Percentiles rank a stretch among this genome's conserved stretches.
These are phyloP conservation scores for Phallusia fumigata DNA, from an alignment of 23 tunicate species.

Conservation along the genomic window DNA sequence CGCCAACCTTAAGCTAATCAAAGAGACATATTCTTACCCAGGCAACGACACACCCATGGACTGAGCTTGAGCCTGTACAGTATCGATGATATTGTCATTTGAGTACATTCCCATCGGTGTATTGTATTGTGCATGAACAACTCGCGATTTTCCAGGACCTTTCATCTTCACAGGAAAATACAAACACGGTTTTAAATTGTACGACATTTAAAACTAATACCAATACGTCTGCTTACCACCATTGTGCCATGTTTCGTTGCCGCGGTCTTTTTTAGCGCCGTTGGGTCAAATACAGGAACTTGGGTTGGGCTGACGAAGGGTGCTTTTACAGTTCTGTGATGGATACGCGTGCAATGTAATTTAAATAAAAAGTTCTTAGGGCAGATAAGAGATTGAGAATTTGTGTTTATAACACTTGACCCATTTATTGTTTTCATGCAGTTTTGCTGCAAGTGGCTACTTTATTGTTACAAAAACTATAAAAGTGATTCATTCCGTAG, in stretches of 20 bases:
- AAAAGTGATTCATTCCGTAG: too few species aligned
- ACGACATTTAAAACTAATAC: neutral
- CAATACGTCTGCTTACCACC: constrained; percentile 56
- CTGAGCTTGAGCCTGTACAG: constrained; percentile 94
- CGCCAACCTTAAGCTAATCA: too few species aligned
- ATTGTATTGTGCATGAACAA: constrained; percentile 94
- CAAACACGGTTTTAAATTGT: neutral
- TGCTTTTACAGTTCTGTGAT: constrained; percentile 30
- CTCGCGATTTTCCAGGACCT: constrained; percentile 92
- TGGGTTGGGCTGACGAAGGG: constrained; percentile 21
- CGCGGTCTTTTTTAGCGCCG: constrained; percentile 66
- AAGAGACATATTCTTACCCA: constrained; percentile 43
- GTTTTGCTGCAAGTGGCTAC: too few species aligned
- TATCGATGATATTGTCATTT: constrained; percentile 88
- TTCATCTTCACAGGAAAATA: constrained; percentile 49
- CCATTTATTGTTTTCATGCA: too few species aligned
- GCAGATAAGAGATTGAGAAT: too few species aligned
- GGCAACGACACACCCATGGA: constrained; percentile 89
- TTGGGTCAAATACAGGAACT: constrained; percentile 77
- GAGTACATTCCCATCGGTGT: constrained; percentile 99
- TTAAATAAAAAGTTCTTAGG: too few species aligned
- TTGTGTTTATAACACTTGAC: too few species aligned
- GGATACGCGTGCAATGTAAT: too few species aligned
- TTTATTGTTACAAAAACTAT: too few species aligned
- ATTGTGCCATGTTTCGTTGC: constrained; percentile 64